Base-by-base conservation (phyloP, 1,140 invertebrate genomes). In the Drosophila navojoa region DNA sequence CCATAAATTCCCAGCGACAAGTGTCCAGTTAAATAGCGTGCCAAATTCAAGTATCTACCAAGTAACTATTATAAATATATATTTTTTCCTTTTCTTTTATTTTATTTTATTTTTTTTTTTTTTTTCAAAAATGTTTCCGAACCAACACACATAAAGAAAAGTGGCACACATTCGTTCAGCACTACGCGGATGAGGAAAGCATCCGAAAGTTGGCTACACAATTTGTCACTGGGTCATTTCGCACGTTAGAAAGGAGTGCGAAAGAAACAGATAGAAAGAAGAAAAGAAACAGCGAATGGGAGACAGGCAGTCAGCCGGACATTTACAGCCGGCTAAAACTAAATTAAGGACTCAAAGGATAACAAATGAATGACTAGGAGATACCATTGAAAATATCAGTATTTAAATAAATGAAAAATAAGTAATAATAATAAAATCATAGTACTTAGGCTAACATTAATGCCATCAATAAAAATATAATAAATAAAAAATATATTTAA, bases 191-290 rank as follows among this genome's bases (percentile, higher is more conserved):
- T 45, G 50, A 50, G 44, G 57, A 22, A 38, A 59, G 50, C 70
- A 42, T 42, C 76, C 72, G 70, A 67, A 81, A 81, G 63, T 81
- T 81, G 79, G 78, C 78, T 74, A 57, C 58, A 81, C 79, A 71
- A 81, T 81, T 81, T 81, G 79, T 81, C 79, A 81, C 70, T 81
- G 70, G 79, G 79, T 77, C 79, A 81, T 81, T 81, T 75, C 61
- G 74, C 64, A 81, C 79, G 77, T 81, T 81, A 77, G 79, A 69
- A 11, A 42, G 45, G 27, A 9, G 19, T 16, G 32, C n/a, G 19
- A 10, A 11, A 10, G 29, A 32, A 32, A 32, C 6, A 38, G 10
- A 38, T 0, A 38, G 54, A 38, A 38, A 38, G 2, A 10, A 38
- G 19, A 15, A 13, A 55, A n/a, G 3, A 70, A 74, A 63, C 40